Base-by-base conservation (phyloP, 2,797 vertebrate species). In the Smutsia gigantea region DNA sequence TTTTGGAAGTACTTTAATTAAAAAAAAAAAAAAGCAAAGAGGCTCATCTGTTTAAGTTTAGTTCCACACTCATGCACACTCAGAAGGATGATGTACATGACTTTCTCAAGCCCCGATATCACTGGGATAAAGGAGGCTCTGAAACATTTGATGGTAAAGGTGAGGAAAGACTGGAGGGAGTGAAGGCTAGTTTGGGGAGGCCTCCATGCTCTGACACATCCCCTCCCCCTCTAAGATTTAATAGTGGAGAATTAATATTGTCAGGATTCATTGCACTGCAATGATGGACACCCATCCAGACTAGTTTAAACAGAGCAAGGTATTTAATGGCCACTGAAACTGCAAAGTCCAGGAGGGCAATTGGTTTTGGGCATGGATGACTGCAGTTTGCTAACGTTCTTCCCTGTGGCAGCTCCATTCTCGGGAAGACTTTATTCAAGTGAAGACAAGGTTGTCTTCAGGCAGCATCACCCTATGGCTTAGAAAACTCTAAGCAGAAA, bases 371-470 rank as follows among this genome's bases (percentile, higher is more conserved):
- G 51, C n/a, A 86, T 1, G 59, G 25, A 27, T 63, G 12, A 25
- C 63, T 85, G 4, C 57, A 53, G 11, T n/a, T 51, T 94, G 74
- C 87, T 8, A 71, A 1, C 8, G 18, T 71, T 92, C 42, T 46
- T 42, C 15, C 75, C 72, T 66, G 31, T 21, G 27, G 93, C 90
- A 59, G 8, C 29, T 94, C 14, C 51, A 53, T 87, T 81, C 7
- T 95, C 31, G 59, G 64, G n/a, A 39, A 95, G n/a, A 84, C 14
- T 71, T 79, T 63, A 77, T 78, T 89, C 63, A 86, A 57, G 74
- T 34, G 49, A 84, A 97, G 31, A 53, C 25, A 63, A 75, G 10
- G 1, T 11, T 86, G 11, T 11, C 15, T 90, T 87, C 23, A 39
- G 69, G 57, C 4, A 84, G 27, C 10, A 51, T 72, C 21, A n/a